Conservation (phyloP, 2,797 vertebrate genomes). For the Typhlichthys subterraneus region DNA sequence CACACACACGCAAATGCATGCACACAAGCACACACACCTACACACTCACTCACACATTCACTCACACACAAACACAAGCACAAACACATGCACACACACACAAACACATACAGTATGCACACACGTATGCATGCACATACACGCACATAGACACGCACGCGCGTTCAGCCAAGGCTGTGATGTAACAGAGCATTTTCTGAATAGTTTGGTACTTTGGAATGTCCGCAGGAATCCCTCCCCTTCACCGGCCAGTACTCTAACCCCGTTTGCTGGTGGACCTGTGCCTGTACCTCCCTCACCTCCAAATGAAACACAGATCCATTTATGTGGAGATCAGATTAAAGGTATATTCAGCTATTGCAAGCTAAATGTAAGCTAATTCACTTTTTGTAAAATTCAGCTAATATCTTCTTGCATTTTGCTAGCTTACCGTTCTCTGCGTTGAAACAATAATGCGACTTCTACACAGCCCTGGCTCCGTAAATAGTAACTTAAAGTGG, state of each 20-base stretch:
- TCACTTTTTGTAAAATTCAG: too few species aligned
- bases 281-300: constrained; percentile 26
- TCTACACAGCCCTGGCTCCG: too few species aligned
- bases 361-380: too few species aligned
- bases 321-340: constrained; percentile 40
- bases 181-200: too few species aligned
- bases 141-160: constrained; percentile 2
- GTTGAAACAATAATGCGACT: too few species aligned
- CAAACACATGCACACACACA: not conserved
- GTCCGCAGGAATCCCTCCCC: too few species aligned
- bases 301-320: constrained; percentile 32
- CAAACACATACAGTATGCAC: not conserved
- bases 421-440: too few species aligned
- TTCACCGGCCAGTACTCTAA: too few species aligned
- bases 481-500: too few species aligned
- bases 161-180: not conserved
- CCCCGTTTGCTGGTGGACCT: constrained; percentile 12
- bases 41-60: not conserved
- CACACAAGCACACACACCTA: not conserved
- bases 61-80: not conserved
- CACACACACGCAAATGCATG: not conserved
- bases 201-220: too few species aligned
- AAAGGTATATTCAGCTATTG: not conserved
- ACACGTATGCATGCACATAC: not conserved
- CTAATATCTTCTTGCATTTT: too few species aligned